These are phyloP conservation scores for Maniola hyperantus DNA, from an alignment of 2,888 invertebrate genomes.

Conservation along the genomic window DNA sequence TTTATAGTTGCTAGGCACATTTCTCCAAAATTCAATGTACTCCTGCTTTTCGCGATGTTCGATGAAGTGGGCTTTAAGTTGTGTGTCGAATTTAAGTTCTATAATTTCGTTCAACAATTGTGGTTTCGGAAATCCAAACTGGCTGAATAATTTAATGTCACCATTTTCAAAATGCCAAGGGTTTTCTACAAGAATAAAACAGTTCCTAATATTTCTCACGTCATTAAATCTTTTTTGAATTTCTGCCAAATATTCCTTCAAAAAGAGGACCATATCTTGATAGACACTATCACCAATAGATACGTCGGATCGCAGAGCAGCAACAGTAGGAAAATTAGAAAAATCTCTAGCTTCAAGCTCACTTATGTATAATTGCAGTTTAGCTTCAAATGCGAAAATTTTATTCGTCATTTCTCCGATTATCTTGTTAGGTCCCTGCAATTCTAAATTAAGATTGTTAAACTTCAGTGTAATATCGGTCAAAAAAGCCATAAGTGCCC, in stretches of 20 bases:
- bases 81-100: slow-evolving; percentile 13
- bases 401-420: slow-evolving; percentile 10
- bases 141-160: slow-evolving; percentile 14
- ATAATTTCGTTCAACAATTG: slow-evolving; percentile 17
- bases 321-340: slow-evolving; percentile 15
- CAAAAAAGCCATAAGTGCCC: no score
- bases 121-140: slow-evolving; percentile 14
- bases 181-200: not conserved
- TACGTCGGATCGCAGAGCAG: slow-evolving; percentile 11
- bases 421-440: slow-evolving; percentile 18
- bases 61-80: slow-evolving; percentile 3
- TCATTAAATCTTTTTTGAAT: slow-evolving; percentile 15
- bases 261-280: slow-evolving; percentile 5
- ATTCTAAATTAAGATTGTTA: slow-evolving; percentile 16
- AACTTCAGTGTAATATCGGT: slow-evolving; percentile 10
- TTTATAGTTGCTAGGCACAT: slow-evolving; percentile 6
- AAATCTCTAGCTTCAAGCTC: slow-evolving; percentile 14
- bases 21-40: slow-evolving; percentile 5
- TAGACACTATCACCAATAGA: slow-evolving; percentile 10
- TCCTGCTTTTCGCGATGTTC: not conserved
- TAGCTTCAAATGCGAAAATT: slow-evolving; percentile 14
- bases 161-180: slow-evolving; percentile 16
- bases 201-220: slow-evolving; percentile 11
- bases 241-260: slow-evolving; percentile 6
- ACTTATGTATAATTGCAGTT: slow-evolving; percentile 18